Evolutionary conservation across 2,888 invertebrate species (phyloP), one percentile per base, ranked within the genome.

Genomic region (Endomychus coccineus): DNA sequence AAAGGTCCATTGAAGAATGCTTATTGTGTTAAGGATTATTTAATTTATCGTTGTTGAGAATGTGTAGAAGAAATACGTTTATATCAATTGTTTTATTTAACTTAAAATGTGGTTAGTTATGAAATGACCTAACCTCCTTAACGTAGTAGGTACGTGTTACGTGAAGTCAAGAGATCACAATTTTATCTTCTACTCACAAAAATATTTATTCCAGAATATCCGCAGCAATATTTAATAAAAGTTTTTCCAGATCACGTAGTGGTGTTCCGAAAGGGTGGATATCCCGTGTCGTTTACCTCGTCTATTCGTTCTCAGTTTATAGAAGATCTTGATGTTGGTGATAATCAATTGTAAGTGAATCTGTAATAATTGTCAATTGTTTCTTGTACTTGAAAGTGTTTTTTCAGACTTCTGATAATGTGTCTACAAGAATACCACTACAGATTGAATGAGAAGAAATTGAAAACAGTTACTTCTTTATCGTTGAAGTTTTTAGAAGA

Each of bases 381-480:
- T 21, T 27, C 40, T 37, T 29, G 13, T 6, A 6, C 10, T 39
- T 24, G 28, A 31, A 28, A 16, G 28, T 33, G 30, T 36, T 47
- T 39, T 70, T 71, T 13, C 68, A 82, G 80, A 16, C 62, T 80
- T 10, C 68, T 76, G 43, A 55, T 82, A 10, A 53, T 77, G 43
- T 69, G 62, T 47, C 70, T 77, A 55, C 67, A 67, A 21, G 61
- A 64, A 9, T 65, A 67, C 30, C 72, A 72, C 44, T 81, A 75
- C 54, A 71, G 75, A 2, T 60, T 69, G 54, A 81, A 61, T 71
- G 71, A 43, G 69, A 71, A 46, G n/a, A 16, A 34, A 23, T 21
- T 80, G 1, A 67, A 74, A 29, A 74, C 74, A 28, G 58, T 62
- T 1, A 69, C 71, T 56, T 58, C 68, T 0, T 64, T 79, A 5